These are phyloP conservation scores for Drosophila rubida DNA, from an alignment of 2,888 invertebrate genomes.

Conservation along the genomic window DNA sequence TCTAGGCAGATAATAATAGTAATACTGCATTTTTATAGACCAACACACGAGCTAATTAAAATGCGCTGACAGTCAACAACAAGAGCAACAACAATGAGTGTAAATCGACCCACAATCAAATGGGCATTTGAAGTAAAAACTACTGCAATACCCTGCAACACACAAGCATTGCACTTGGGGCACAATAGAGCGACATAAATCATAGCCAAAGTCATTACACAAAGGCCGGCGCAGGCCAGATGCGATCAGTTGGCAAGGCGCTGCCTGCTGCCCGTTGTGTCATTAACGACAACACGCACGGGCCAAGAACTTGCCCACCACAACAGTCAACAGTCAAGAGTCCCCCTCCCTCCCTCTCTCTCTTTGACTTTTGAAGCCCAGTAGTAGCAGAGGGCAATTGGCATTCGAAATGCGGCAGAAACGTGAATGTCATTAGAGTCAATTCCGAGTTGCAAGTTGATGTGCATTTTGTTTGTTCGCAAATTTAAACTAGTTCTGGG, in stretches of 20 bases:
- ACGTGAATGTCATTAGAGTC: conserved; percentile 72
- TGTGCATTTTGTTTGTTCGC: conserved; percentile 1
- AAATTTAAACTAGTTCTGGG: conserved; percentile 58
- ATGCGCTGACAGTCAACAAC: conserved; percentile 45
- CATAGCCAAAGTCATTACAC: conserved; percentile 61
- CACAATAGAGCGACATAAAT: conserved; percentile 65
- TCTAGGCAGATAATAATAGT: conserved; percentile 22
- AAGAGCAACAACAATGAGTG: conserved; percentile 39
- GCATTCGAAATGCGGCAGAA: conserved; percentile 58
- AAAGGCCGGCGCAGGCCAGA: conserved; percentile 42
- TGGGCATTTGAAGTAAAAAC: not conserved
- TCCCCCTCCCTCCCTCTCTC: no score
- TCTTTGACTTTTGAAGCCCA: conserved; percentile 57
- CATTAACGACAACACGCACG: conserved; percentile 33
- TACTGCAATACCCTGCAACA: not conserved
- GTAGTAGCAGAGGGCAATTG: conserved; percentile 62
- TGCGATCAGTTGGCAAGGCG: conserved; percentile 33
- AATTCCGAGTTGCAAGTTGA: conserved; percentile 54
- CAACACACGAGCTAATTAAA: conserved; percentile 62
- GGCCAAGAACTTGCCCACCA: conserved; percentile 21
- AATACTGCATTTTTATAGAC: conserved; percentile 17
- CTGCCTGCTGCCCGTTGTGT: not conserved
- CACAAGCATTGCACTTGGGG: conserved; percentile 62
- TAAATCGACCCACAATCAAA: conserved; percentile 47
- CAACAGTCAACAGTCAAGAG: not conserved